A percentile compares a stretch with the other conserved stretches of the same genome.
These are phyloP conservation scores for Drosophila leontia DNA, from an alignment of 1,140 invertebrate species.

Conservation along the genomic window DNA sequence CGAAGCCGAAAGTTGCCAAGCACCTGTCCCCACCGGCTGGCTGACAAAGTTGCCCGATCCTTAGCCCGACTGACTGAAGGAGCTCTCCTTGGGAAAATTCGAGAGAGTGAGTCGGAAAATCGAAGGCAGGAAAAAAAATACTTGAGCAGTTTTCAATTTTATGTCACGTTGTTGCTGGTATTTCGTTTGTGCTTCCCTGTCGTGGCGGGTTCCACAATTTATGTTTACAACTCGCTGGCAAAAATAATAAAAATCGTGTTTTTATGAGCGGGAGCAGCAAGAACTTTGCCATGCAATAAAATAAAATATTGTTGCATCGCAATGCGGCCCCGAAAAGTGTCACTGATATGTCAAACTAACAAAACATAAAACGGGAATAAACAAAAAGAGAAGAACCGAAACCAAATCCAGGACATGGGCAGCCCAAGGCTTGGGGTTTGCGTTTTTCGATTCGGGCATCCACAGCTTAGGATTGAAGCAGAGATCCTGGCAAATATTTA, in stretches of 20 bases:
- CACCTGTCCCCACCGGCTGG: constrained; percentile 62
- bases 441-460: background rate
- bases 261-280: constrained; percentile 57
- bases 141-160: constrained; percentile 76
- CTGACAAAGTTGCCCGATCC: constrained; percentile 65
- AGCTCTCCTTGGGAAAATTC: constrained; percentile 6
- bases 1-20: constrained; percentile 49
- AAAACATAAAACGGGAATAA: constrained; percentile 75
- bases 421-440: constrained; percentile 8
- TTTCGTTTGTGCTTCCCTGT: constrained; percentile 17
- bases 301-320: constrained; percentile 79
- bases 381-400: constrained; percentile 48
- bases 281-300: constrained; percentile 66
- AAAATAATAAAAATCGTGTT: constrained; percentile 73
- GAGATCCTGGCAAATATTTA: constrained; percentile 61
- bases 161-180: constrained; percentile 43
- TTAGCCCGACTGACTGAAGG: background rate
- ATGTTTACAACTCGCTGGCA: constrained; percentile 71
- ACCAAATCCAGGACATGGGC: constrained; percentile 28
- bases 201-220: constrained; percentile 53
- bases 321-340: constrained; percentile 60
- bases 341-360: constrained; percentile 82
- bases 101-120: constrained; percentile 19
- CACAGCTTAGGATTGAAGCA: constrained; percentile 11
- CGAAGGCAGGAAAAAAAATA: constrained; percentile 37